Evolutionary conservation across 2,113 vertebrate species (phyloP), one percentile per base, ranked within the genome.

Genomic region (Hemichromis elongatus): DNA sequence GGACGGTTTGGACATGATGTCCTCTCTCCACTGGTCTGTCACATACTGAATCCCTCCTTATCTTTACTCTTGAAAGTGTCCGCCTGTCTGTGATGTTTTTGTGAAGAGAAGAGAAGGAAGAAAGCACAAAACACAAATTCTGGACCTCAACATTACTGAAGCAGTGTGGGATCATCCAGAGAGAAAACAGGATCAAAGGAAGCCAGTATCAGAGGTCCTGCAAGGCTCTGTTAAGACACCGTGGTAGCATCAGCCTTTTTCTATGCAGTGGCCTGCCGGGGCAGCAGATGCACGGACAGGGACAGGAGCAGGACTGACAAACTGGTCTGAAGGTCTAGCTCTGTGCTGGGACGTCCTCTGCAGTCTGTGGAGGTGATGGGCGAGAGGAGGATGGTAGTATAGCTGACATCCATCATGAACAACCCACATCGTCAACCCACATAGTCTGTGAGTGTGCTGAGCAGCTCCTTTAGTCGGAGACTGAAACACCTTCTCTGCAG

Each of bases 31-130:
- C n/a, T n/a, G n/a, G n/a, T n/a, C 28, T 59, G 28, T 59, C 56
- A 59, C 14, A 30, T 30, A 30, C 18, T 0, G 28, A 0, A 33
- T 59, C 16, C 14, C 0, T 33, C 28, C 14, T 59, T 0, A 0
- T 59, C 56, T 59, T 59, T 59, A 59, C 56, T 59, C 56, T 33
- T 18, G 56, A 33, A 59, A 33, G 56, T 30, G 1, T 59, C 56
- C 18, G 56, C 16, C 56, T 59, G 28, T 1, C 28, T 59, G 56
- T 59, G 56, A 59, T 59, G 56, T 19, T 33, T 59, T 59, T 33
- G 9, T 59, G 4, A 59, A 59, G 56, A 10, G 56, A 33, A 33
- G 33, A 59, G 56, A 33, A 16, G 56, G 56, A 33, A 59, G 56
- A 4, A 16, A 59, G 16, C 56, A 59, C 3, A 59, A 59, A 59